A percentile compares a stretch with the other conserved stretches of the same genome.
Conservation (phyloP, 2,888 invertebrate species). For the Pinctada fucata region DNA sequence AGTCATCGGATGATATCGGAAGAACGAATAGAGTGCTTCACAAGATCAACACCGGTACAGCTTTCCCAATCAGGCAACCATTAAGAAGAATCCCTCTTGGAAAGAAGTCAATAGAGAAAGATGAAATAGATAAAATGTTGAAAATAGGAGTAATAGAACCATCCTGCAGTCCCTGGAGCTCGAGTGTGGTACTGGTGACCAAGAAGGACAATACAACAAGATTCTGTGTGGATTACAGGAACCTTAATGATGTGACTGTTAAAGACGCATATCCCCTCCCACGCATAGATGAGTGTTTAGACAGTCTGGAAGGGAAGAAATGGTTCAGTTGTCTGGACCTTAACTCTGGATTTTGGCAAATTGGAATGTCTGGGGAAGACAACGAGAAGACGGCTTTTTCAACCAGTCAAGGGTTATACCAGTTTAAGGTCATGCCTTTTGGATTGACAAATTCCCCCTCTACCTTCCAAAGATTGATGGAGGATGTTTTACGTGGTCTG, state of each 20-base stretch:
- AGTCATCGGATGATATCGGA: conserved; percentile 35
- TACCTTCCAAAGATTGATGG: too few relatives aligned
- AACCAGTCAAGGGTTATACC: conserved; percentile 48
- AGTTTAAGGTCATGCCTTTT: conserved; percentile 62
- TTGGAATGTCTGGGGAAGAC: conserved; percentile 40
- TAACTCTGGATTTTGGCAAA: conserved; percentile 53
- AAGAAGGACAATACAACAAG: conserved; percentile 41
- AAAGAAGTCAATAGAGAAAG: conserved; percentile 29
- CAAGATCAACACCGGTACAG: conserved; percentile 38
- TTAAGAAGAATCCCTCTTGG: conserved; percentile 32
- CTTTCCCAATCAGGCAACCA: conserved; percentile 31
- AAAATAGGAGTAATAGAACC: conserved; percentile 42
- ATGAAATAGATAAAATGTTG: conserved; percentile 40
- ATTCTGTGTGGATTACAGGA: conserved; percentile 44
- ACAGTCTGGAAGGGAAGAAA: too few relatives aligned
- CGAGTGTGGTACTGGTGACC: conserved; percentile 40
- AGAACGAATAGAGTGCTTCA: conserved; percentile 31
- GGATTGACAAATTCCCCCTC: too few relatives aligned
- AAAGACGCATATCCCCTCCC: conserved; percentile 43
- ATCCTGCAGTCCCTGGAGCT: conserved; percentile 43
- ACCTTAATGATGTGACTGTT: conserved; percentile 32
- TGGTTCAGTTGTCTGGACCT: conserved; percentile 52
- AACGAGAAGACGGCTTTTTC: conserved; percentile 54
- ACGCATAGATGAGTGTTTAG: conserved; percentile 28
- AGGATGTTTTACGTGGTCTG: too few relatives aligned